phyloP scores from a whole-genome alignment of 2,888 invertebrate species.

The Acanthosoma haemorrhoidale region DNA sequence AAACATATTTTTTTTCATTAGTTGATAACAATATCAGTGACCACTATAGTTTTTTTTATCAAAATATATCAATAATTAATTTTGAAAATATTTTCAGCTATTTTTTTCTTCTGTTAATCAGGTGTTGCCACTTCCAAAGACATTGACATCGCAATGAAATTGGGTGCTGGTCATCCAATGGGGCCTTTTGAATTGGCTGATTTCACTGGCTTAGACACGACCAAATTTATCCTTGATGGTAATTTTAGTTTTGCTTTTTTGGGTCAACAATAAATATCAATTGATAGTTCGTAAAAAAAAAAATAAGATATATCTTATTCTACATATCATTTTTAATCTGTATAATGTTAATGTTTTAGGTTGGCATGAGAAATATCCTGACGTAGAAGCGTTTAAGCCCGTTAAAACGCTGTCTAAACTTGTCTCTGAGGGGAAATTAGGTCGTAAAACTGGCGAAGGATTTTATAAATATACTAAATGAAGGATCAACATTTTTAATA shows the following conservation, averaged over 20 bases:
- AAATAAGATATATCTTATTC: background rate
- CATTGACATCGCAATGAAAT: constrained; percentile 84
- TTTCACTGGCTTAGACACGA: constrained; percentile 77
- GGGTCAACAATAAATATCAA: too few species aligned
- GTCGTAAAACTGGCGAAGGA: constrained; percentile 74
- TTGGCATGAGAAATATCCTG: constrained; percentile 68
- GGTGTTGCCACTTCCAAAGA: constrained; percentile 68
- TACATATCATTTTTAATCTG: background rate
- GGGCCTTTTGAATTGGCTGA: constrained; percentile 81
- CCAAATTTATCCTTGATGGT: constrained; percentile 66
- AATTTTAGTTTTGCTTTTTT: constrained; percentile 36
- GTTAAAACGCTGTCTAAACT: constrained; percentile 59
- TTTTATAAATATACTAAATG: constrained; percentile 71
- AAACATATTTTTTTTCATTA: too few species aligned
- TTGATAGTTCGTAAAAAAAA: too few species aligned
- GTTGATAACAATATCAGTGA: too few species aligned
- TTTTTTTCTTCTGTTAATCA: constrained; percentile 42
- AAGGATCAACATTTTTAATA: too few species aligned
- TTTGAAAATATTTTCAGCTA: background rate
- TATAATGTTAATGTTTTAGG: too few species aligned
- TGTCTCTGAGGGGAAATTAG: constrained; percentile 70
- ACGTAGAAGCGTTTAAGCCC: constrained; percentile 61
- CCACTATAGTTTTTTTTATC: too few species aligned
- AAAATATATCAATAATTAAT: background rate
- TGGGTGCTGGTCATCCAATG: constrained; percentile 86